Evolutionary conservation across 1,140 invertebrate species (phyloP).

Genomic region (Cotesia chilonis): DNA sequence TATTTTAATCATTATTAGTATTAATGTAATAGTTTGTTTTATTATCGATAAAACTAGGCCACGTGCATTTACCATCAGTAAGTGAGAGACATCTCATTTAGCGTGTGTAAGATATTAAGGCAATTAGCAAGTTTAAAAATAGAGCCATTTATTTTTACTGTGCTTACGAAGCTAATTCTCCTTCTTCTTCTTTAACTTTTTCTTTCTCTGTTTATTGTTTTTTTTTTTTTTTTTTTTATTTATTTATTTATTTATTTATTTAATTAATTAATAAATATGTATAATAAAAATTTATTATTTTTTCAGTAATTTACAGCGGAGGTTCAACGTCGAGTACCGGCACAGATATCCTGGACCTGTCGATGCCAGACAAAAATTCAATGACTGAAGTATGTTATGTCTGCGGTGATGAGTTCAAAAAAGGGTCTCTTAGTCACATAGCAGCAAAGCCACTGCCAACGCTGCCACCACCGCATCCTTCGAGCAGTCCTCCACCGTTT

Average conservation of each 20-base stretch:
- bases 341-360: conserved; percentile 83
- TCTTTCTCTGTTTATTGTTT: background rate
- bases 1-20: no score
- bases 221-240: background rate
- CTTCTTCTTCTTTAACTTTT: background rate
- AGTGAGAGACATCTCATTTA: conserved; percentile 27
- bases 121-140: conserved; percentile 11
- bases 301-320: conserved; percentile 56
- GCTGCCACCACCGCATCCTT: conserved; percentile 59
- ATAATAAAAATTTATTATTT: conserved; percentile 1
- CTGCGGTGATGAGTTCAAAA: conserved; percentile 85
- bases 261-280: background rate
- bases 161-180: background rate
- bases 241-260: no score
- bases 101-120: conserved; percentile 10
- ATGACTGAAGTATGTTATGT: conserved; percentile 88
- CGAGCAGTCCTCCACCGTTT: conserved; percentile 72
- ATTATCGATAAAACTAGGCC: conserved; percentile 47
- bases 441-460: conserved; percentile 69
- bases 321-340: conserved; percentile 59
- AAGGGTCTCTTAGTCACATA: conserved; percentile 77
- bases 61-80: conserved; percentile 47
- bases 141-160: conserved; percentile 15
- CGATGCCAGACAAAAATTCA: conserved; percentile 91
- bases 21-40: conserved; percentile 17